These are phyloP conservation scores for Drosophila pectinifera DNA, from an alignment of 1,140 invertebrate species.

Conservation along the genomic window DNA sequence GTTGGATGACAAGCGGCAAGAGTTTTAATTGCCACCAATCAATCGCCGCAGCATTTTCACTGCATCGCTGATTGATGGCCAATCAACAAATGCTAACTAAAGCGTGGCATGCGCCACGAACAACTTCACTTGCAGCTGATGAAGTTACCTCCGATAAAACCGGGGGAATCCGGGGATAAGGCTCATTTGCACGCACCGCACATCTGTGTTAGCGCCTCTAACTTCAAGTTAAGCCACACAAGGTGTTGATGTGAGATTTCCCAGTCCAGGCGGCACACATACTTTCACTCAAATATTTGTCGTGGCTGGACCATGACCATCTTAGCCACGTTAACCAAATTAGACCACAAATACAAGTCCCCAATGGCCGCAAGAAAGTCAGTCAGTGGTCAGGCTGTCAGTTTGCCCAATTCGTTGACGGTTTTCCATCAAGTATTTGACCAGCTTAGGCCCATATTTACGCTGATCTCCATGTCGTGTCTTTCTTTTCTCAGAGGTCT, in stretches of 20 bases:
- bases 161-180: neutral
- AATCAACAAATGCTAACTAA: conserved; percentile 34
- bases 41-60: conserved; percentile 37
- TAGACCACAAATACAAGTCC: conserved; percentile 64
- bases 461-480: conserved; percentile 9
- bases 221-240: conserved; percentile 49
- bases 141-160: neutral
- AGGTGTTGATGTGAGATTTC: conserved; percentile 49
- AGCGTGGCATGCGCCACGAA: conserved; percentile 37
- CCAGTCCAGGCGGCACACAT: conserved; percentile 42
- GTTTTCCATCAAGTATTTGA: conserved; percentile 23
- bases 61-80: conserved; percentile 48
- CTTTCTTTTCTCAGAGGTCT: conserved; percentile 67
- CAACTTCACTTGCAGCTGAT: conserved; percentile 12
- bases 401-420: conserved; percentile 32
- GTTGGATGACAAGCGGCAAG: conserved; percentile 10
- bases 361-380: conserved; percentile 37
- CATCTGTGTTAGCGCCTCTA: conserved; percentile 27
- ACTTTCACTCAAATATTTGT: conserved; percentile 82
- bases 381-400: conserved; percentile 6
- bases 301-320: conserved; percentile 52
- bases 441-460: conserved; percentile 16
- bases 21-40: conserved; percentile 40
- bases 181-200: conserved; percentile 20
- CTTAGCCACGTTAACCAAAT: conserved; percentile 58